A percentile compares a stretch with the other conserved stretches of the same genome.
Conservation (phyloP, 2,797 vertebrate genomes). For the Denticeps clupeoides region DNA sequence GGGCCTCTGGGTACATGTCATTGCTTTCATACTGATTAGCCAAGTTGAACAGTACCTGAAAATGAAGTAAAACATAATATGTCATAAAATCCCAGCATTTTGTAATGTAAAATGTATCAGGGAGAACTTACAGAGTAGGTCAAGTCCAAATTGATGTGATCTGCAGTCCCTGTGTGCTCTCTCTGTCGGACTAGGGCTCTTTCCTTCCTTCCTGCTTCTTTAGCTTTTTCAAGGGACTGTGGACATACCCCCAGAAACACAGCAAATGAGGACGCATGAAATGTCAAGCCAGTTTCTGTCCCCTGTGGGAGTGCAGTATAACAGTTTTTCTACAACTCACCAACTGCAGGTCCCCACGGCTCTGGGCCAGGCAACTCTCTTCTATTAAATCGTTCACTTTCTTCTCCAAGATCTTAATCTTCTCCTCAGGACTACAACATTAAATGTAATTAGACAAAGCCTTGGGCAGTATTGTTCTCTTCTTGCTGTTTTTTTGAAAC, state of each 20-base stretch:
- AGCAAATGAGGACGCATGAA: neutral
- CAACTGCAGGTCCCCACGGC: conserved; percentile 74
- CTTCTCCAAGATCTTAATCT: conserved; percentile 88
- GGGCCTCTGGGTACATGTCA: conserved; percentile 89
- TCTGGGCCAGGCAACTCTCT: conserved; percentile 89
- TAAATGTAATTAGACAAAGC: conserved; percentile 9
- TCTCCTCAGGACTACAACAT: conserved; percentile 78
- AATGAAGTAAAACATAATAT: conserved; percentile 13
- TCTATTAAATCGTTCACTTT: conserved; percentile 89
- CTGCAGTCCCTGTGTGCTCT: conserved; percentile 69
- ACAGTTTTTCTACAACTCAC: conserved; percentile 45
- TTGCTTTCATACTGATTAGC: conserved; percentile 89
- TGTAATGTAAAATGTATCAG: neutral
- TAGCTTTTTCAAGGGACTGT: conserved; percentile 92
- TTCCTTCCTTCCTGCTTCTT: conserved; percentile 91
- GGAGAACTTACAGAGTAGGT: conserved; percentile 83
- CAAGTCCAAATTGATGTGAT: conserved; percentile 84
- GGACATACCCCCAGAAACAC: conserved; percentile 2
- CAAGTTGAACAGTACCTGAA: conserved; percentile 88
- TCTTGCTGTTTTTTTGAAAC: too few relatives aligned
- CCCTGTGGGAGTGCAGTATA: neutral
- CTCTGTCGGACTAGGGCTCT: conserved; percentile 76
- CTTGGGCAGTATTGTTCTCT: too few relatives aligned
- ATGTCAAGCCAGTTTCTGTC: neutral
- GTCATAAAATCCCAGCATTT: neutral